phyloP scores from a whole-genome alignment of 1,140 invertebrate genomes.

The Acyrthosiphon pisum region DNA sequence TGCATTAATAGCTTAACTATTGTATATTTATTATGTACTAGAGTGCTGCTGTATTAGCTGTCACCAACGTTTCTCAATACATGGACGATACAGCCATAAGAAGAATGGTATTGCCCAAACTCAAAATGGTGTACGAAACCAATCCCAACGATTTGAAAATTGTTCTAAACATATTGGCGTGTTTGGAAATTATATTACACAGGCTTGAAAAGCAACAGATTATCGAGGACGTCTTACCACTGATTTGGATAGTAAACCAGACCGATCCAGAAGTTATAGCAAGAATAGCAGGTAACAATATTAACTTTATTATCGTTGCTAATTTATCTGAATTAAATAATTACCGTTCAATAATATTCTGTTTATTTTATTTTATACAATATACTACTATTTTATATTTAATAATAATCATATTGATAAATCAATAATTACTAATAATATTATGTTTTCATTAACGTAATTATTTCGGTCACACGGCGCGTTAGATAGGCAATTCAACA shows the following conservation, averaged over 20 bases:
- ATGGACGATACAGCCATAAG: slow-evolving; percentile 84
- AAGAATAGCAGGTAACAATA: slow-evolving; percentile 76
- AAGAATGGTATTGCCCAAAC: slow-evolving; percentile 84
- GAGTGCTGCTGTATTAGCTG: slow-evolving; percentile 88
- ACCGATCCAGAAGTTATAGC: slow-evolving; percentile 83
- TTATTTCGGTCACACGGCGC: too few species aligned
- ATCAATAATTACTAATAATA: too few species aligned
- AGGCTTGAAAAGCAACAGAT: slow-evolving; percentile 87
- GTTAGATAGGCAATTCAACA: too few species aligned
- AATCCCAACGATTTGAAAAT: slow-evolving; percentile 81
- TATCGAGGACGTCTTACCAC: slow-evolving; percentile 89
- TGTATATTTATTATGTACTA: slow-evolving; percentile 62
- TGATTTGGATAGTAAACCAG: slow-evolving; percentile 85
- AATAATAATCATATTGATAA: too few species aligned
- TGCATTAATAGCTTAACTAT: neutral
- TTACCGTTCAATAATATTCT: neutral
- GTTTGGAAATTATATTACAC: slow-evolving; percentile 80
- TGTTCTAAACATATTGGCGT: slow-evolving; percentile 77
- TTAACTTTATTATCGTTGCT: neutral
- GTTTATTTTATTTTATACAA: neutral
- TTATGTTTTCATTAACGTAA: too few species aligned
- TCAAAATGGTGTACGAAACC: slow-evolving; percentile 86
- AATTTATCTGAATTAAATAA: neutral
- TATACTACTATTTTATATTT: neutral
- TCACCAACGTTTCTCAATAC: slow-evolving; percentile 84